Percentiles rank a stretch among this genome's conserved stretches.
Evolutionary conservation across 2,797 vertebrate genomes (phyloP).

Genomic region (Enteromius radiatus): DNA sequence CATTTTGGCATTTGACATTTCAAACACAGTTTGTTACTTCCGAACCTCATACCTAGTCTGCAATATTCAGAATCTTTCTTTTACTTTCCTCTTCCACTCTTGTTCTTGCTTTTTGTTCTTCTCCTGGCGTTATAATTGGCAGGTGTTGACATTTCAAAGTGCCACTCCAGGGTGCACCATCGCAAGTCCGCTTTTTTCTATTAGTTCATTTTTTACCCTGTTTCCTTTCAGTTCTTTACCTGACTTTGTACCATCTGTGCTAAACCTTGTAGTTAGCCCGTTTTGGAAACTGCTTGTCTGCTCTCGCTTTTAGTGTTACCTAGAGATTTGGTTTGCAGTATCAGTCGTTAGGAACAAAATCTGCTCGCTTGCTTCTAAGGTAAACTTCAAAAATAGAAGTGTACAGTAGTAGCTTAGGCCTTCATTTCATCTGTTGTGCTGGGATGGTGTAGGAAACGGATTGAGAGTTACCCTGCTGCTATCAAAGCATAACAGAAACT

Average conservation of each 20-base stretch:
- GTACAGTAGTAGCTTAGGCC: background rate
- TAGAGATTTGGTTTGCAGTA: background rate
- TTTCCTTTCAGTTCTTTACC: background rate
- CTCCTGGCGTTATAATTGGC: slow-evolving; percentile 10
- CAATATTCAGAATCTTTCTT: slow-evolving; percentile 24
- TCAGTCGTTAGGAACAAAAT: background rate
- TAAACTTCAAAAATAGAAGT: background rate
- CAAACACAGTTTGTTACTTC: slow-evolving; percentile 4
- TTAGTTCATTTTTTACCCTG: background rate
- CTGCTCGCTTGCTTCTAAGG: background rate
- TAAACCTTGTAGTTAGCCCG: background rate
- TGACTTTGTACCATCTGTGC: slow-evolving; percentile 1
- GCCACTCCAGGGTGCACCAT: background rate
- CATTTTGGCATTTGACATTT: slow-evolving; percentile 44
- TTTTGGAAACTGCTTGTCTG: background rate
- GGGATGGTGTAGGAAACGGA: background rate
- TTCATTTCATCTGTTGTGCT: background rate
- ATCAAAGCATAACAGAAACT: slow-evolving; percentile 46
- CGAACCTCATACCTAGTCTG: background rate
- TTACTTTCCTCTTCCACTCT: slow-evolving; percentile 30
- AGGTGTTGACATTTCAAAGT: slow-evolving; percentile 48
- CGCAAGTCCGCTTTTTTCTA: background rate
- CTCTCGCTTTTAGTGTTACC: background rate
- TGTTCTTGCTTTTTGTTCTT: slow-evolving; percentile 16
- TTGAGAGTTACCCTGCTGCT: slow-evolving; percentile 25